Base-by-base conservation (phyloP, 2,797 vertebrate genomes). In the Channallabes apus region DNA sequence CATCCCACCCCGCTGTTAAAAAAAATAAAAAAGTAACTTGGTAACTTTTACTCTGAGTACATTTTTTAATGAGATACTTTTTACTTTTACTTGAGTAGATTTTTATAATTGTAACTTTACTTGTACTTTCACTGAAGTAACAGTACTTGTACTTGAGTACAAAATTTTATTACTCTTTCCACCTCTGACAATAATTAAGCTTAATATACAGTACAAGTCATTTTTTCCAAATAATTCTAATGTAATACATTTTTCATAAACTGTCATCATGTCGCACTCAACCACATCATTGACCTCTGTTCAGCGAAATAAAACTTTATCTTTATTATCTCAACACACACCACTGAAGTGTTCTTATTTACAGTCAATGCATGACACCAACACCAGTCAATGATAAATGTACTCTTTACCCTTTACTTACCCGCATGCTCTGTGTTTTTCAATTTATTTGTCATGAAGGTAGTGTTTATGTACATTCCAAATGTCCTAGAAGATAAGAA, bases 381-480 rank as follows among this genome's bases (percentile, higher is more conserved):
- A 3, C 27, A n/a, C 17, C 4, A 18, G 20, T 56, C 17, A 35
- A 7, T 59, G 56, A 61, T 61, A 24, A 7, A 29, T 73, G 14
- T 58, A 32, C 41, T 17, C 27, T 76, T 32, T 32, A 22, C 22
- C 29, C 41, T 65, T 82, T 65, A 51, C 54, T 15, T 17, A 73
- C 76, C 75, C 76, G 62, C 82, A 86, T 61, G 38, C 1, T 38
- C 17, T 61, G 1, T 87, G 73, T 86, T 87, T 87, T 67, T 62
- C 80, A 35, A 79, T 67, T 41, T 6, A 83, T 27, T 80, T 76
- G 29, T 83, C 56, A 86, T 68, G 41, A 83, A 64, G 65, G 62
- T 82, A 54, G 62, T 77, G 71, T 86, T 89, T 86, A 86, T 65
- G 78, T 46, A 59, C 56, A n/a, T 80, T 46, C 17, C 35, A 15